These are phyloP conservation scores for Axinella damicornis DNA, from an alignment of 37 sponge, comb jelly and placozoan species.

Conservation along the genomic window DNA sequence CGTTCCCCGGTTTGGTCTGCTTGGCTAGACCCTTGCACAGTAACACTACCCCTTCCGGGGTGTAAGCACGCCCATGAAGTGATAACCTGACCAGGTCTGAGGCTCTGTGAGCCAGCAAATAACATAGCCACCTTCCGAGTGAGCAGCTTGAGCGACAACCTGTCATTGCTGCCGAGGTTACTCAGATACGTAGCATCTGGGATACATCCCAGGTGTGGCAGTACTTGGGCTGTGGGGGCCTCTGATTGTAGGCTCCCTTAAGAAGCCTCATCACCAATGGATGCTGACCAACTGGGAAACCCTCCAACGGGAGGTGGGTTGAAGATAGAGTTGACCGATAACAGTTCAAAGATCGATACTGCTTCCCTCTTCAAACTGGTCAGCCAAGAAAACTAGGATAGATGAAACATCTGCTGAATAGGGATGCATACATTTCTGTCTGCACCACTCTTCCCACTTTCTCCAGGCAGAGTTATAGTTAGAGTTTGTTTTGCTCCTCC, in stretches of 20 bases:
- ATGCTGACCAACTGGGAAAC: constrained; percentile 26
- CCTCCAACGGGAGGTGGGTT: constrained; percentile 8
- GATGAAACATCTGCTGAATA: background rate
- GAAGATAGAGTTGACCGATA: constrained; percentile 47
- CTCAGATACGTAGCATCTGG: background rate
- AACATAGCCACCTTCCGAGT: background rate
- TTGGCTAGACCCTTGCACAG: background rate
- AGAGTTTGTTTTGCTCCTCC: constrained; percentile 19
- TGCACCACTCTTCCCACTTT: constrained; percentile 20
- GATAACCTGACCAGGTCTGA: constrained; percentile 6
- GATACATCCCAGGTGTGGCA: background rate
- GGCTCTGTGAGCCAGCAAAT: background rate
- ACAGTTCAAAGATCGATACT: constrained; percentile 28
- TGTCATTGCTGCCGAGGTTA: background rate
- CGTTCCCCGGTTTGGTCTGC: constrained; percentile 6
- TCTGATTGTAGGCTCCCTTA: background rate
- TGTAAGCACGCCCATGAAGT: background rate
- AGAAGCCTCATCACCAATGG: background rate
- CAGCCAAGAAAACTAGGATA: background rate
- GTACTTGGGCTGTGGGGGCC: background rate
- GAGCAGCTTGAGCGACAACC: background rate
- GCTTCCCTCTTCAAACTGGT: constrained; percentile 10
- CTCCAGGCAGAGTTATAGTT: constrained; percentile 37
- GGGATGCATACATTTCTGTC: too few species aligned
- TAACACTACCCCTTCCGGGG: background rate